phyloP scores from a whole-genome alignment of 2,888 invertebrate species.

The Nomada hirtipes region DNA sequence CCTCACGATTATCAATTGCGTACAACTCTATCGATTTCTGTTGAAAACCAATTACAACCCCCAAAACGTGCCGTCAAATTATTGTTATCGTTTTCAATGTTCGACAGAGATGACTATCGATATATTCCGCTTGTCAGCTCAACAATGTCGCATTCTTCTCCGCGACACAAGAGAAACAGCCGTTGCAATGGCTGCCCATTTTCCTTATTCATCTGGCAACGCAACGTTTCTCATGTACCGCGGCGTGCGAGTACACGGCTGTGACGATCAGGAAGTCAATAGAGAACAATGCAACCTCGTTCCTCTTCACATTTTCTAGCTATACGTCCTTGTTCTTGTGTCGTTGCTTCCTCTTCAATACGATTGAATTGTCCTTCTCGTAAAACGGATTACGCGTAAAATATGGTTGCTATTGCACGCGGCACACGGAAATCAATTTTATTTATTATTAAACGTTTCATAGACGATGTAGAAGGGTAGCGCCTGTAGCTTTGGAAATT shows the following conservation, averaged over 20 bases:
- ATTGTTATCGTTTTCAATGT: conserved; percentile 43
- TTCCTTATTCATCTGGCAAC: conserved; percentile 69
- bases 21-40: conserved; percentile 1
- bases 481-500: background rate
- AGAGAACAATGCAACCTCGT: conserved; percentile 64
- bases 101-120: conserved; percentile 54
- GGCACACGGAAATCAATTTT: background rate
- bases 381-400: conserved; percentile 16
- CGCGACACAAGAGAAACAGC: conserved; percentile 64
- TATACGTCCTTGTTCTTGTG: conserved; percentile 30
- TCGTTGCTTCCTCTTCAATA: background rate
- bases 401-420: conserved; percentile 21
- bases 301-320: conserved; percentile 59
- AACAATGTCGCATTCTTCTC: conserved; percentile 60
- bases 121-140: conserved; percentile 54
- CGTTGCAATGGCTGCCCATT: conserved; percentile 62
- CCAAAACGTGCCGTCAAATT: conserved; percentile 28
- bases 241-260: conserved; percentile 35
- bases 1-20: background rate
- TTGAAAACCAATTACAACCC: conserved; percentile 16
- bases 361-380: conserved; percentile 34
- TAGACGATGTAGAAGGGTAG: background rate
- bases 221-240: conserved; percentile 64
- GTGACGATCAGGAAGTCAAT: conserved; percentile 67
- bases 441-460: conserved; percentile 30